Evolutionary conservation across 2,113 vertebrate species (phyloP).

Genomic region (Hyla sarda): DNA sequence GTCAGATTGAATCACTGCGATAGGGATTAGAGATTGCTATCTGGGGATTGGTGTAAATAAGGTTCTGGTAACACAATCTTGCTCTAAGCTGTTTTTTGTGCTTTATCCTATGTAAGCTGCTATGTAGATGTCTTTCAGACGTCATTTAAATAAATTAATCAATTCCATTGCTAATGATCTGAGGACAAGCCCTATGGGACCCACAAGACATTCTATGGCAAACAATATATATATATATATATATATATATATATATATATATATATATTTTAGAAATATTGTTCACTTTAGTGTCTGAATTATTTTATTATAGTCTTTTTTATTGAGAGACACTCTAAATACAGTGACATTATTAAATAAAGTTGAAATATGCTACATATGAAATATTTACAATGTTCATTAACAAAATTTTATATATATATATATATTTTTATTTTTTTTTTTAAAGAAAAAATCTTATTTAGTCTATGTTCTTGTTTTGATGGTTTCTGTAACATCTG

Average conservation of each 20-base stretch:
- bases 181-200: neutral
- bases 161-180: slow-evolving; percentile 10
- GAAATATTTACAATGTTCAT: too few species aligned
- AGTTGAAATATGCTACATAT: too few species aligned
- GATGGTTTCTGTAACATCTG: neutral
- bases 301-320: too few species aligned
- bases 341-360: too few species aligned
- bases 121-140: neutral
- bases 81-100: slow-evolving; percentile 19
- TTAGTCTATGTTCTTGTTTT: neutral
- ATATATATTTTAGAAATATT: too few species aligned
- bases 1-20: slow-evolving; percentile 11
- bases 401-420: too few species aligned
- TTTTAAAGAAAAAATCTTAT: too few species aligned
- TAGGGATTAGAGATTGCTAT: slow-evolving; percentile 30
- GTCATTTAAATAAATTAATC: slow-evolving; percentile 30
- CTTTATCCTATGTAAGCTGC: slow-evolving; percentile 27
- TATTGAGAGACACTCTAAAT: too few species aligned
- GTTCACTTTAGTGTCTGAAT: too few species aligned
- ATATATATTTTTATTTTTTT: too few species aligned
- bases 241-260: too few species aligned
- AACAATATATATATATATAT: neutral
- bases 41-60: slow-evolving; percentile 36
- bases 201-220: neutral
- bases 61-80: slow-evolving; percentile 22